phyloP scores from a whole-genome alignment of 2,797 vertebrate species.

The Eurystomus glaucurus region DNA sequence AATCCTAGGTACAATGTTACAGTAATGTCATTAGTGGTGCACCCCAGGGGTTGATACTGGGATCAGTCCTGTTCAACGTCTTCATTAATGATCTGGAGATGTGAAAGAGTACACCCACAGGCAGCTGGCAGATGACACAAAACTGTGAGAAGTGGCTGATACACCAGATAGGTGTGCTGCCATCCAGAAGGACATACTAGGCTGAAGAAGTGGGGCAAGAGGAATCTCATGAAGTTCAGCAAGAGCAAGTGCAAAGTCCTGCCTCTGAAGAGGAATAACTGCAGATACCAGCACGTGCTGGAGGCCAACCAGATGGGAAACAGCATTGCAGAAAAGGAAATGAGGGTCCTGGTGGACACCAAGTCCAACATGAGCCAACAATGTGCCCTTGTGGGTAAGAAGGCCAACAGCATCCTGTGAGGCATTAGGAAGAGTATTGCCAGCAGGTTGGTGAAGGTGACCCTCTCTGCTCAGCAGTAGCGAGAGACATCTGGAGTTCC shows the following conservation, averaged over 20 bases:
- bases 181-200: rapidly evolving
- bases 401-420: background rate
- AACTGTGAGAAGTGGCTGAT: background rate
- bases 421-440: background rate
- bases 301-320: background rate
- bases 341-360: background rate
- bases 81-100: background rate
- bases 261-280: background rate
- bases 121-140: background rate
- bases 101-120: background rate
- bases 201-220: background rate
- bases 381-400: rapidly evolving
- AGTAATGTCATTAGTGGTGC: background rate
- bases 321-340: background rate
- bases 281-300: background rate
- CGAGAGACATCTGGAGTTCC: background rate
- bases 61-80: background rate
- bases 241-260: background rate
- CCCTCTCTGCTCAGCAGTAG: background rate
- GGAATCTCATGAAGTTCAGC: background rate
- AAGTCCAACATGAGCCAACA: background rate
- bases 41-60: background rate
- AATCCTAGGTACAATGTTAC: background rate
- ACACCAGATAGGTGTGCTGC: background rate
- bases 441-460: background rate